Base-by-base conservation (phyloP, 2,888 invertebrate genomes). In the Hypolimnas misippus region DNA sequence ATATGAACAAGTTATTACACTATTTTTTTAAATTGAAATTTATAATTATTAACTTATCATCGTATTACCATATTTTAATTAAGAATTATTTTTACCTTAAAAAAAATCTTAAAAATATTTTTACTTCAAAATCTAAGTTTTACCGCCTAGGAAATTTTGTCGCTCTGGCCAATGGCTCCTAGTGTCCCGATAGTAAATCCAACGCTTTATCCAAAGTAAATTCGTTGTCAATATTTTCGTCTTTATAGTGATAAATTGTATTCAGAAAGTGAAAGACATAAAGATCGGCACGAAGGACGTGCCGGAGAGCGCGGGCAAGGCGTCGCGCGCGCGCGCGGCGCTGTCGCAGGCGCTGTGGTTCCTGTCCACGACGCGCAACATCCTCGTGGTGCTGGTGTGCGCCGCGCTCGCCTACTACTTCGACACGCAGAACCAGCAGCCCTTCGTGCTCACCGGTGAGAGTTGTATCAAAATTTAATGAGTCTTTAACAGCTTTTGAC, bases 291-390 rank as follows among this genome's bases (percentile, higher is more conserved):
- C 50, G 82, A 83, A 44, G 76, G 77, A 58, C 25, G 89, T 89
- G 61, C 78, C 81, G 61, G 69, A 50, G 61, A 40, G 65, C 57
- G 66, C 44, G 57, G 54, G 55, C 33, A 62, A 68, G 50, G 64
- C 74, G 31, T 52, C 62, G 38, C 54, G 72, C 16, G 55, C 67
- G 61, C 93, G 93, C 71, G 85, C 82, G 54, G 67, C 84, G 7
- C 66, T 93, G 16, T 84, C 93, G 40, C 94, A 95, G 76, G 81
- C 92, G 49, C 89, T 96, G 53, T 96, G 96, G 96, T 92, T 96
- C 76, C 87, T 96, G 52, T 94, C 95, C 62, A 96, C 96, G 25
- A 94, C 95, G 0, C 89, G 96, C 66, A 96, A 96, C 86, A 96
- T 96, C 69, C 88, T 96, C 44, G 94, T 96, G 25, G 96, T 97